Evolutionary conservation across 2,113 vertebrate genomes (phyloP).

Genomic region (Orientallactaga bullata): DNA sequence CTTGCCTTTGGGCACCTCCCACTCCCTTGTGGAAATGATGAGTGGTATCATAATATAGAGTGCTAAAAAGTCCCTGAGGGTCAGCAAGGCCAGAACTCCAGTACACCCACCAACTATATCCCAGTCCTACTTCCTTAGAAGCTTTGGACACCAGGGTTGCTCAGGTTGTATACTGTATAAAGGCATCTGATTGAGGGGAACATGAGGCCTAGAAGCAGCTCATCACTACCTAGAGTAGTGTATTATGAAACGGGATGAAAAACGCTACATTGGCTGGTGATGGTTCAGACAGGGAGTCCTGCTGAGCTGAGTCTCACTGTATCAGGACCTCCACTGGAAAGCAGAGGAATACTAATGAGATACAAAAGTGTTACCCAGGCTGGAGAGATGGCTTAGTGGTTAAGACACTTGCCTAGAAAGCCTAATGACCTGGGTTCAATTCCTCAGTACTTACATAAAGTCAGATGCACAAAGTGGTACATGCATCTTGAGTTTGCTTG

Average conservation of each 20-base stretch:
- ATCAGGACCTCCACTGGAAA: neutral
- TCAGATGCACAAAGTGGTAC: too few species aligned
- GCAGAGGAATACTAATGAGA: neutral
- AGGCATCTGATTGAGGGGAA: neutral
- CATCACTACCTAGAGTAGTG: too few species aligned
- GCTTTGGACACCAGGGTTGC: neutral
- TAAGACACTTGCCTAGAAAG: too few species aligned
- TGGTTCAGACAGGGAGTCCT: neutral
- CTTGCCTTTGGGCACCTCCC: neutral
- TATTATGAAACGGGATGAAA: neutral
- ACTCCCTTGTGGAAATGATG: neutral
- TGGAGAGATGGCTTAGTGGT: too few species aligned
- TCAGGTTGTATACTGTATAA: neutral
- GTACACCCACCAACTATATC: neutral
- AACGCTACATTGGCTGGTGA: too few species aligned
- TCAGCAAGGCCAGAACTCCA: neutral
- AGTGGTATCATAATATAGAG: neutral
- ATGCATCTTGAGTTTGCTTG: too few species aligned
- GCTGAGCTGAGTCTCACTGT: neutral
- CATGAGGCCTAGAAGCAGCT: neutral
- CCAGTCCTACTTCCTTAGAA: neutral
- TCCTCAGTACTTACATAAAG: too few species aligned
- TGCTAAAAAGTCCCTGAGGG: neutral
- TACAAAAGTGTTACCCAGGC: too few species aligned
- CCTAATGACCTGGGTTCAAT: too few species aligned